Percentiles rank a stretch among this genome's conserved stretches.
These are phyloP conservation scores for Chironex yamaguchii DNA, from an alignment of 30 jellyfish, hydroid and myxozoan genomes.

Conservation along the genomic window DNA sequence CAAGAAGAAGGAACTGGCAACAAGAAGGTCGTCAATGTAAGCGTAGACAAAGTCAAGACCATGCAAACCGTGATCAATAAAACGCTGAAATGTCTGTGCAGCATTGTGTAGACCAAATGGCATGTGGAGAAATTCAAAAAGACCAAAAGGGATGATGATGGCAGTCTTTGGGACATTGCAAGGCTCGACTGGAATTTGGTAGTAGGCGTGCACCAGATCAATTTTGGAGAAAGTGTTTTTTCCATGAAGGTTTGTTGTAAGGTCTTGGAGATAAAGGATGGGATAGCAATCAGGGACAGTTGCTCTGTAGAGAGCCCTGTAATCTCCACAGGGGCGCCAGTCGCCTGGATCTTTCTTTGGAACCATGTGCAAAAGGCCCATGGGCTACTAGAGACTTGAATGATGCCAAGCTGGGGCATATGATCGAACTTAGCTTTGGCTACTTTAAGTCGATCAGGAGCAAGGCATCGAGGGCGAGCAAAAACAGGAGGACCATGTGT, in stretches of 20 bases:
- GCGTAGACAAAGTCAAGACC: conserved; percentile 55
- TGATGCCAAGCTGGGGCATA: conserved; percentile 30
- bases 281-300: conserved; percentile 36
- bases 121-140: conserved; percentile 59
- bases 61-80: conserved; percentile 47
- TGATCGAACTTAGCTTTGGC: conserved; percentile 36
- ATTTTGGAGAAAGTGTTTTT: conserved; percentile 5
- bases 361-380: conserved; percentile 65
- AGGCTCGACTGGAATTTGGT: conserved; percentile 33
- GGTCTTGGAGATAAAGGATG: conserved; percentile 28
- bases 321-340: conserved; percentile 72
- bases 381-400: conserved; percentile 23
- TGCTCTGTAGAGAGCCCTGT: conserved; percentile 45
- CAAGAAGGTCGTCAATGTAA: conserved; percentile 58
- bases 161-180: conserved; percentile 63
- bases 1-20: conserved; percentile 10
- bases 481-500: conserved; percentile 45
- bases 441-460: conserved; percentile 30
- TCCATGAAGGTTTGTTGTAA: conserved; percentile 26
- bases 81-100: conserved; percentile 69
- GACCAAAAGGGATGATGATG: conserved; percentile 61
- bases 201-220: conserved; percentile 3
- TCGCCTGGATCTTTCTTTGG: conserved; percentile 68
- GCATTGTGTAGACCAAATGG: conserved; percentile 72
- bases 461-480: conserved; percentile 70